phyloP scores from a whole-genome alignment of 2,888 invertebrate species.

The Apotomis betuletana region DNA sequence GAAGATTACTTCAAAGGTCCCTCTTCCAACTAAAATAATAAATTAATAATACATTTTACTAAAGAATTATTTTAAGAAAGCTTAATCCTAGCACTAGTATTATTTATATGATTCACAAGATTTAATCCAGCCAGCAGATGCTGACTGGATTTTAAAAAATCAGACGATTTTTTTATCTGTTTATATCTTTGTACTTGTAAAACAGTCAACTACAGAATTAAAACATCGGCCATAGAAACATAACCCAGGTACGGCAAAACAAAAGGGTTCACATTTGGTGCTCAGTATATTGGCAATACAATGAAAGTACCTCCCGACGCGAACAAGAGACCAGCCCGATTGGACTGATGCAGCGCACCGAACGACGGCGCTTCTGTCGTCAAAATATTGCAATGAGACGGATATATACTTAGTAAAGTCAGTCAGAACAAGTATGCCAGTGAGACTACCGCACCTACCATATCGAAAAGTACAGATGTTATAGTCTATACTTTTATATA shows the following conservation, averaged over 20 bases:
- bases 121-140: no score
- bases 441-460: no score
- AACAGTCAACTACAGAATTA: not conserved
- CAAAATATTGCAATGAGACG: slow-evolving; percentile 46
- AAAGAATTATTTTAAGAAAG: no score
- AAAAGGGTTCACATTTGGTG: slow-evolving; percentile 33
- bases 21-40: not conserved
- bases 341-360: slow-evolving; percentile 78
- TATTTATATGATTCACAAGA: no score
- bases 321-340: slow-evolving; percentile 65
- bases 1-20: not conserved
- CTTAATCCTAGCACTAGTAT: no score
- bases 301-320: slow-evolving; percentile 59
- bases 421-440: no score
- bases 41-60: not conserved
- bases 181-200: no score
- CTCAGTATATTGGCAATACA: slow-evolving; percentile 30
- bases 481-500: no score
- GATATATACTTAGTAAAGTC: not conserved
- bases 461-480: no score
- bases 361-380: slow-evolving; percentile 74
- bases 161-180: no score
- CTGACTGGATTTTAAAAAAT: no score
- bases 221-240: slow-evolving; percentile 49
- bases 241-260: slow-evolving; percentile 38